phyloP scores from a whole-genome alignment of 2,113 vertebrate species.

The pig (Sus scrofa) region T2T-Sscrofa CM000812.6:24960501-24961000 shows the following conservation, averaged over 20 bases:
- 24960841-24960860: slow-evolving; percentile 51
- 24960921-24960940: slow-evolving; percentile 47
- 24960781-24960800: slow-evolving; percentile 60
- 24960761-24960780: slow-evolving; percentile 55
- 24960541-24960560: not conserved
- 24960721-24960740: slow-evolving; percentile 70
- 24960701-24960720: slow-evolving; percentile 57
- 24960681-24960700: slow-evolving; percentile 51
- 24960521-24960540: not conserved
- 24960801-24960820: slow-evolving; percentile 53
- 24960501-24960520: not conserved
- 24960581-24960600: not conserved
- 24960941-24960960: too few species aligned
- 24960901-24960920: slow-evolving; percentile 46
- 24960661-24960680: slow-evolving; percentile 40
- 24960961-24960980: not conserved
- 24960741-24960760: slow-evolving; percentile 52
- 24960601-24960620: not conserved
- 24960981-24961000: not conserved
- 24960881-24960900: slow-evolving; percentile 26
- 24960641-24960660: slow-evolving; percentile 8
- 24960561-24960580: not conserved
- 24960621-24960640: not conserved
- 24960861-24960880: slow-evolving; percentile 57
- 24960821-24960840: slow-evolving; percentile 37